Base-by-base conservation (phyloP, 2,113 vertebrate species). In the Chrysochloris asiatica region DNA sequence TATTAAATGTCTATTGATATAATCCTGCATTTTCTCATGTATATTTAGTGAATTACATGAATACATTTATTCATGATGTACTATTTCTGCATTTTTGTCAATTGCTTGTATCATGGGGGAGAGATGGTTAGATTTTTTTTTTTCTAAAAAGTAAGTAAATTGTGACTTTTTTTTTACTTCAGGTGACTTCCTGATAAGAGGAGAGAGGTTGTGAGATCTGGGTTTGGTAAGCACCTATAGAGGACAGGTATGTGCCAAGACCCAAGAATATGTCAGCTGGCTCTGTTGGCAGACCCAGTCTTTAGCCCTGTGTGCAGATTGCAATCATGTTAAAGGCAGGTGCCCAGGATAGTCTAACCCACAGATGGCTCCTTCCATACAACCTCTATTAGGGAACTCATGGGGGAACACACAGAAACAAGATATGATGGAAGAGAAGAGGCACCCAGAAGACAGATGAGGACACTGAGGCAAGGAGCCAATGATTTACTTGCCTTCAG, bases 161-260 rank as follows among this genome's bases (percentile, higher is more conserved):
- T 78, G 36, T 91, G 72, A n/a, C 30, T 79, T n/a, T 90, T 90
- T 92, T 92, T 91, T 72, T 83, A 59, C 83, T 86, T 88, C 41
- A 90, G 47, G 43, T 17, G 30, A 92, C 16, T 4, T 88, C 30
- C 52, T 72, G 5, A 14, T 56, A 83, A 80, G 78, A 36, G 45
- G n/a, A 83, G 28, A 83, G 71, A 90, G 83, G 11, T 41, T 45
- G 71, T 43, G 22, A 6, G 67, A 21, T 71, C 36, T 41, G 41
- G 24, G 41, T 41, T 45, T 72, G 54, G 43, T 56, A 36, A 9
- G 14, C 56, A 38, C 22, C 13, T 8, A 12, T n/a, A 28, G 71
- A 92, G 28, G n/a, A 4, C 43, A 75, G 41, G 47, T 67, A 78
- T 52, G 16, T 83, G n/a, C 14, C 45, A 81, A 65, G 69, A 65